Evolutionary conservation across 2,888 invertebrate genomes (phyloP), one percentile per base, ranked within the genome.

Genomic region (Spicauda simplicius): DNA sequence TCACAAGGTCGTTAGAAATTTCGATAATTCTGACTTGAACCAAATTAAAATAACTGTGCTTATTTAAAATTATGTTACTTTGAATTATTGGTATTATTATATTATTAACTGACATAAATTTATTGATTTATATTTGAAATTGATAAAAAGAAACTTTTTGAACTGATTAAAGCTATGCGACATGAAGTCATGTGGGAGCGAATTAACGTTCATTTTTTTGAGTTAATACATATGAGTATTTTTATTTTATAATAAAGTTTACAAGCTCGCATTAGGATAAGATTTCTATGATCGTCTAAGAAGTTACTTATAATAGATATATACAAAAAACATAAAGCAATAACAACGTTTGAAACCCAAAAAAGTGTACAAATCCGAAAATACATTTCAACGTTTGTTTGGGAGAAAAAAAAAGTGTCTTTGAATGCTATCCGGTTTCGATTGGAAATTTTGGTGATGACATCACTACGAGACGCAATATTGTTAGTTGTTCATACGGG

Each of bases 381-480:
- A 48, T 48, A 48, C 19, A 19, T 25, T 12, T 53, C 20, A 7
- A 16, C 16, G 55, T 16, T 55, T 55, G 19, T 55, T n/a, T 55
- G 30, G 55, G 8, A n/a, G 30, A 55, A n/a, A 14, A 55, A 55
- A 14, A 55, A 25, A 55, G 30, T 16, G 33, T 18, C 33, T 37
- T 11, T 37, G 19, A 33, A 55, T n/a, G n/a, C 11, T 55, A 71
- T 70, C 66, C 71, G 69, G 71, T 68, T 72, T 33, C 54, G 41
- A 61, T 50, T 50, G 53, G 25, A 55, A 63, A 54, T 50, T 66
- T 25, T 65, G 54, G 57, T 68, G 58, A 58, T 73, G 74, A 73
- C 70, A 70, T 73, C 71, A 74, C 62, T 63, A n/a, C n/a, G n/a
- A 64, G 50, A 54, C 54, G 50, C 14, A 58, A 14, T 48, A 55